These are phyloP conservation scores for Coccyzus lansbergi DNA, from an alignment of 2,797 vertebrate species.

Conservation along the genomic window DNA sequence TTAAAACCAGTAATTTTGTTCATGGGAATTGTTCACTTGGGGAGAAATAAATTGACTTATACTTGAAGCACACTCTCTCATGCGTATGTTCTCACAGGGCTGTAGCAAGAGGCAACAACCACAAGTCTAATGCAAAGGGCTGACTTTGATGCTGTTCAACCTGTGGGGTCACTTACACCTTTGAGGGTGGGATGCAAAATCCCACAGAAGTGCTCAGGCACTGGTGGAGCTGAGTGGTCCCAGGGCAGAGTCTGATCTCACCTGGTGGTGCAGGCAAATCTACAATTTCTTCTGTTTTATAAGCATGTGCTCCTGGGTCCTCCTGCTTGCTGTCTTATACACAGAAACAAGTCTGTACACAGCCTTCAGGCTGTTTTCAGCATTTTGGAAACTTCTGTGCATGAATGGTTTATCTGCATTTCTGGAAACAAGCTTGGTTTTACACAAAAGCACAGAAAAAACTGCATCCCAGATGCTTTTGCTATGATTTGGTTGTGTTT, in stretches of 20 bases:
- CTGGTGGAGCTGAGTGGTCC: neutral
- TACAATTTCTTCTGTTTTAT: neutral
- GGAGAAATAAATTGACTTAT: neutral
- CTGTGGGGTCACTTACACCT: neutral
- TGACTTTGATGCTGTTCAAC: neutral
- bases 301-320: neutral
- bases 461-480: constrained; percentile 41
- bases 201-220: neutral
- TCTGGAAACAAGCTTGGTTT: neutral
- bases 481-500: constrained; percentile 2
- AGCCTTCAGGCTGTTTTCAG: neutral
- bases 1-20: constrained; percentile 25
- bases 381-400: constrained; percentile 7
- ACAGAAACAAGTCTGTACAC: neutral
- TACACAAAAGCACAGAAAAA: neutral
- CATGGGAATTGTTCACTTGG: neutral
- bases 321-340: neutral
- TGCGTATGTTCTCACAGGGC: neutral
- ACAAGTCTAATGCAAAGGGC: neutral
- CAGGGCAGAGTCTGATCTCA: neutral
- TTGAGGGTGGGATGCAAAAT: neutral
- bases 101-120: neutral
- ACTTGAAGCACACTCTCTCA: rapidly evolving
- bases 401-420: neutral
- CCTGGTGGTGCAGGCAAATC: neutral